Conservation (phyloP, 1,140 invertebrate species). For the Saccostrea echinata region DNA sequence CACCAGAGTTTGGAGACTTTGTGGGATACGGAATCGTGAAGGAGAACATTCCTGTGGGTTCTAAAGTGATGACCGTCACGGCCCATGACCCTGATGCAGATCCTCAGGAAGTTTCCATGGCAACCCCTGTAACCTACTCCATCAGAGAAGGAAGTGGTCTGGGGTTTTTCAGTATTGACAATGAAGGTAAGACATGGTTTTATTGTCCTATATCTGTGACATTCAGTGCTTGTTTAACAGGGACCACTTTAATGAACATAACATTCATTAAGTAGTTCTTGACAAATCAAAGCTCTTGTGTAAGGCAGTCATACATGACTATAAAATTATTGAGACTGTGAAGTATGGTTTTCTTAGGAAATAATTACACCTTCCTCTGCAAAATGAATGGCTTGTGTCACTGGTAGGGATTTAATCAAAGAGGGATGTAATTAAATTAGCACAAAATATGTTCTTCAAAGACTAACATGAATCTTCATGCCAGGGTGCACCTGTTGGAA, state of each 20-base stretch:
- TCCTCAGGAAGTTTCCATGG: slow-evolving; percentile 79
- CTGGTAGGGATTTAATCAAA: slow-evolving; percentile 16
- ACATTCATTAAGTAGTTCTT: slow-evolving; percentile 5
- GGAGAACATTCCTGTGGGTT: slow-evolving; percentile 85
- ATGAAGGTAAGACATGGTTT: slow-evolving; percentile 86
- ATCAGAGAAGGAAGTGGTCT: slow-evolving; percentile 94
- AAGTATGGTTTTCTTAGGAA: background rate
- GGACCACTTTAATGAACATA: background rate
- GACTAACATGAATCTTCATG: slow-evolving; percentile 21
- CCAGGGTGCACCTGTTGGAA: slow-evolving; percentile 21
- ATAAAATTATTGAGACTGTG: slow-evolving; percentile 20
- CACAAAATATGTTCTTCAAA: slow-evolving; percentile 37
- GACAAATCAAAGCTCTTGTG: slow-evolving; percentile 7
- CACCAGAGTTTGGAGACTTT: slow-evolving; percentile 90
- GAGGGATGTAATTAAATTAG: slow-evolving; percentile 28
- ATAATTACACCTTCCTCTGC: slow-evolving; percentile 30
- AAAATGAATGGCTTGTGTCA: slow-evolving; percentile 30
- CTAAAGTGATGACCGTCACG: slow-evolving; percentile 87
- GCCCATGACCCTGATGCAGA: slow-evolving; percentile 86
- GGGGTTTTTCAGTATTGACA: slow-evolving; percentile 94
- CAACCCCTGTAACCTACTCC: slow-evolving; percentile 89
- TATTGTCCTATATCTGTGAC: slow-evolving; percentile 20
- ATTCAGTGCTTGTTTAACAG: slow-evolving; percentile 3
- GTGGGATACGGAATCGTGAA: slow-evolving; percentile 84
- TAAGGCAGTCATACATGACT: background rate